A percentile compares a stretch with the other conserved stretches of the same genome.
phyloP scores from a whole-genome alignment of 2,797 vertebrate species.

The Crenichthys baileyi region DNA sequence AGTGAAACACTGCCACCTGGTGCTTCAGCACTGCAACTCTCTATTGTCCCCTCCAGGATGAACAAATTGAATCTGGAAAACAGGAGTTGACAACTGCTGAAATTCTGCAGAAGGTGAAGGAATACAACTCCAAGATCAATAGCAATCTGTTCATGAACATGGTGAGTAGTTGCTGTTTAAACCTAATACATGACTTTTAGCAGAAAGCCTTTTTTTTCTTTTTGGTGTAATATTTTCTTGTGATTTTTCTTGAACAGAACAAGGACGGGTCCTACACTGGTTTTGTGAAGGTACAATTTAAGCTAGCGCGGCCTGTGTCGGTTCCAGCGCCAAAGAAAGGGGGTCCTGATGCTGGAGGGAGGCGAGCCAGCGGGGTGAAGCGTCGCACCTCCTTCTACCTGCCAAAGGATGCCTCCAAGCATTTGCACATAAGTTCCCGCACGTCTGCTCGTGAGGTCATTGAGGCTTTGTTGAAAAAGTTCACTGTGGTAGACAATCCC shows the following conservation, averaged over 20 bases:
- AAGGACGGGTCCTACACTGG: conserved; percentile 95
- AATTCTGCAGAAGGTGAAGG: conserved; percentile 91
- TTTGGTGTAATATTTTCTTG: not conserved
- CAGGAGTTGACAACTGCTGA: conserved; percentile 85
- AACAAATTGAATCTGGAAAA: conserved; percentile 82
- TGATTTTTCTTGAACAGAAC: conserved; percentile 78
- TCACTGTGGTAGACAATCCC: conserved; percentile 94
- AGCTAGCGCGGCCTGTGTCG: conserved; percentile 90
- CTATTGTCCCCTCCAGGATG: conserved; percentile 82
- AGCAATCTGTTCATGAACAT: conserved; percentile 98
- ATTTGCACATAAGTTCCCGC: conserved; percentile 92
- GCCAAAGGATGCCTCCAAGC: conserved; percentile 94
- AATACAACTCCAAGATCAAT: conserved; percentile 96
- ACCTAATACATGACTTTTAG: not conserved
- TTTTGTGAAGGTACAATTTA: conserved; percentile 96
- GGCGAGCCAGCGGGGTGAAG: conserved; percentile 75
- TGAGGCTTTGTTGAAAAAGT: conserved; percentile 93
- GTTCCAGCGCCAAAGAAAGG: conserved; percentile 87
- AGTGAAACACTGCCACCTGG: conserved; percentile 51
- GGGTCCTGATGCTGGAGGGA: conserved; percentile 77
- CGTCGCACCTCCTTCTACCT: conserved; percentile 96
- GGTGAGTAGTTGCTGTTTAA: conserved; percentile 74
- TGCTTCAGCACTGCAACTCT: conserved; percentile 44
- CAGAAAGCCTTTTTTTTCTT: not conserved
- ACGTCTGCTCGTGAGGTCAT: conserved; percentile 93